Conservation (phyloP, 2,113 vertebrate genomes). For the Heterocephalus glaber region DNA sequence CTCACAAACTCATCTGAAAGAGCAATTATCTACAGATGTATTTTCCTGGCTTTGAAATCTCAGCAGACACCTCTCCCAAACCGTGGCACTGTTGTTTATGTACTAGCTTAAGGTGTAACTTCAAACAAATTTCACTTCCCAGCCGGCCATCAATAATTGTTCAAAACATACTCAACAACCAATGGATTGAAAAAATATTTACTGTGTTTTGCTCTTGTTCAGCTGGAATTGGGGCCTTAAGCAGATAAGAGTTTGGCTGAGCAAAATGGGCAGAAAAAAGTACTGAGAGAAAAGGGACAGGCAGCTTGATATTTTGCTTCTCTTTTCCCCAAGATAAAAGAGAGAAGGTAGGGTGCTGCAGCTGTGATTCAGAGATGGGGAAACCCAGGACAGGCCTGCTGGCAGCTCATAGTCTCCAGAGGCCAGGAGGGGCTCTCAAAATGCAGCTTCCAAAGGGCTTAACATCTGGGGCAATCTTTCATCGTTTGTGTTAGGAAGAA, state of each 20-base stretch:
- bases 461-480: neutral
- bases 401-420: neutral
- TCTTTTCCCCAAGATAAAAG: neutral
- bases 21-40: neutral
- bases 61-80: neutral
- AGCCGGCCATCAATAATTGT: neutral
- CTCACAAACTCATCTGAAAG: neutral
- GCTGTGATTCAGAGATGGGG: neutral
- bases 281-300: rapidly evolving
- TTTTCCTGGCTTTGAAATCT: neutral
- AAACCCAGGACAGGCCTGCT: too few relatives aligned
- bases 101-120: neutral
- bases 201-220: neutral
- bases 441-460: neutral
- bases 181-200: neutral
- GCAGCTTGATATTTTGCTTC: rapidly evolving
- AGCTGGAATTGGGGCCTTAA: neutral
- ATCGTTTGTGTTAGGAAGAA: neutral
- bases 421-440: neutral
- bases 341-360: rapidly evolving
- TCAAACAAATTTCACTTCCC: neutral
- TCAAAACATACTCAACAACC: neutral
- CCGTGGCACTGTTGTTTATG: neutral
- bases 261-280: neutral
- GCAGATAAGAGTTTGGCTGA: neutral